Evolutionary conservation across 2,113 vertebrate species (phyloP).

Genomic region (Labeo catla): DNA sequence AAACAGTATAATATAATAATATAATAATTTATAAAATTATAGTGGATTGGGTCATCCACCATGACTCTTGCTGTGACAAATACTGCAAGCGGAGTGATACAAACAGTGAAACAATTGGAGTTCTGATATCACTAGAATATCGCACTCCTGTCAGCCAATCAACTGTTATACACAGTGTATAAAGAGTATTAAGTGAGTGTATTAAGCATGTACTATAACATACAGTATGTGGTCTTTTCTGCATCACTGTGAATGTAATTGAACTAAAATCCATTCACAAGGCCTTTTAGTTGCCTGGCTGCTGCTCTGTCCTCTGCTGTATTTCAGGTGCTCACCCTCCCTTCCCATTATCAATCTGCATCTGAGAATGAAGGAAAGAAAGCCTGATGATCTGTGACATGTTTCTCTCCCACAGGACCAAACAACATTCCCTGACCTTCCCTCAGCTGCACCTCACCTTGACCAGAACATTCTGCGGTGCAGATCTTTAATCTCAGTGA

Average conservation of each 20-base stretch:
- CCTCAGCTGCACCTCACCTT: conserved; percentile 64
- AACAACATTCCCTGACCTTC: conserved; percentile 57
- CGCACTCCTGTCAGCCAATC: too few relatives aligned
- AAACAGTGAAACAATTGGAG: too few relatives aligned
- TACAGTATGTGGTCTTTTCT: background rate
- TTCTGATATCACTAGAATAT: too few relatives aligned
- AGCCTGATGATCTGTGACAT: conserved; percentile 68
- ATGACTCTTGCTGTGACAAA: too few relatives aligned
- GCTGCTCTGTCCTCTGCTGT: background rate
- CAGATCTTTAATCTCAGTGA: conserved; percentile 12
- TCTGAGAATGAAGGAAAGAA: conserved; percentile 49
- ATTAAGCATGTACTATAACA: background rate
- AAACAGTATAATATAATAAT: too few relatives aligned
- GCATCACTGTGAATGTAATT: background rate
- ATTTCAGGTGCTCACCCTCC: background rate
- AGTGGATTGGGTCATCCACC: too few relatives aligned
- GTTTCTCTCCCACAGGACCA: conserved; percentile 52
- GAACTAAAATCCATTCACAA: background rate
- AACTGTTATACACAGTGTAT: too few relatives aligned
- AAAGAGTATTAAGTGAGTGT: too few relatives aligned
- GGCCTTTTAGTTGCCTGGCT: background rate
- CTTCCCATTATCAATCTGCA: background rate
- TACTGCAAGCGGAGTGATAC: too few relatives aligned
- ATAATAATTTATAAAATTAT: too few relatives aligned
- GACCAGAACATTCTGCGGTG: conserved; percentile 38